Conservation (phyloP, 2,888 invertebrate species). For the Cybosia mesomella region DNA sequence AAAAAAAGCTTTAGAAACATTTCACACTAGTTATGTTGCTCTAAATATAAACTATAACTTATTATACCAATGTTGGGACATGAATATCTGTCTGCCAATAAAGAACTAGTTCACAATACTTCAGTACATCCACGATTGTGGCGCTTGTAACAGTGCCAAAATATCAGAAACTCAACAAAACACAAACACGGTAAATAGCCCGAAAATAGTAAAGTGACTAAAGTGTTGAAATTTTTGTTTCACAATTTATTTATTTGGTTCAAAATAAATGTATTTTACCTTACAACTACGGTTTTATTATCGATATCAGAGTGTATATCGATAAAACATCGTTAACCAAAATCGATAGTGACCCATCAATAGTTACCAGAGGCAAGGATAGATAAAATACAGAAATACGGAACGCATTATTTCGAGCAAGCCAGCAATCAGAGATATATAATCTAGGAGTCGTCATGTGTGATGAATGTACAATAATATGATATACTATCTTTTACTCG, state of each 20-base stretch:
- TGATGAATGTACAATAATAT: constrained; percentile 62
- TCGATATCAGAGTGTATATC: neutral
- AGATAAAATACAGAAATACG: constrained; percentile 60
- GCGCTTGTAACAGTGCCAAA: neutral
- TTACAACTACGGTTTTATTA: neutral
- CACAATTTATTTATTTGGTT: neutral
- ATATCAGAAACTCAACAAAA: neutral
- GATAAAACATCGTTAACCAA: constrained; percentile 10
- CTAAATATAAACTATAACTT: neutral
- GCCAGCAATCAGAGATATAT: constrained; percentile 69
- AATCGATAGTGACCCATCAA: constrained; percentile 16
- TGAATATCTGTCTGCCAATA: constrained; percentile 1
- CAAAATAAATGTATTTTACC: neutral
- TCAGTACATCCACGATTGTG: neutral
- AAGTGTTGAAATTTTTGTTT: neutral
- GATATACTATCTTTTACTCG: constrained; percentile 42
- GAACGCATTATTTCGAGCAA: constrained; percentile 70
- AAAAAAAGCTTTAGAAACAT: too few relatives aligned
- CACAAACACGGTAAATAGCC: neutral
- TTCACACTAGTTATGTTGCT: neutral
- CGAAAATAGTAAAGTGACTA: neutral
- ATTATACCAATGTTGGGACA: neutral
- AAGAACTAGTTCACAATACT: neutral
- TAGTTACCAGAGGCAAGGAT: constrained; percentile 1
- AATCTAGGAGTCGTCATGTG: constrained; percentile 64